phyloP scores from a whole-genome alignment of 2,888 invertebrate species.

The Eretmocerus hayati region DNA sequence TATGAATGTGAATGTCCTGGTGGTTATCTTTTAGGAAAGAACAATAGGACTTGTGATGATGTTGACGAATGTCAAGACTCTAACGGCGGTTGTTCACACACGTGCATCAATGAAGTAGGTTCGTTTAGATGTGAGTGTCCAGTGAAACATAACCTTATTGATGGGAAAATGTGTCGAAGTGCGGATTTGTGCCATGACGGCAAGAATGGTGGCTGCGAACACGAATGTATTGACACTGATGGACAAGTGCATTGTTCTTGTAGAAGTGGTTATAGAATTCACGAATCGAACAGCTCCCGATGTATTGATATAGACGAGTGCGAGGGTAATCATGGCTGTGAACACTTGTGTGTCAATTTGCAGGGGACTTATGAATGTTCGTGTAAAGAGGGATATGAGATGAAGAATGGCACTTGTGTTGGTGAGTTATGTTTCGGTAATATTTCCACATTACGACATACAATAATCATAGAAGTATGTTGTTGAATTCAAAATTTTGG shows the following conservation, averaged over 20 bases:
- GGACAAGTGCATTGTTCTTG: conserved; percentile 34
- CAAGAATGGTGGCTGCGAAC: conserved; percentile 53
- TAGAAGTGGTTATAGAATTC: conserved; percentile 44
- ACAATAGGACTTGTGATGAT: conserved; percentile 35
- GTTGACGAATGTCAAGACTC: conserved; percentile 52
- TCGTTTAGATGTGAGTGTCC: conserved; percentile 54
- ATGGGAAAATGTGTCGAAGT: conserved; percentile 35
- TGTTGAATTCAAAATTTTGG: too few relatives aligned
- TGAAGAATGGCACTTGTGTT: conserved; percentile 32
- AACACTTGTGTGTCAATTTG: conserved; percentile 48
- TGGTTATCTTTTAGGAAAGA: conserved; percentile 47
- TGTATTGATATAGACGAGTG: conserved; percentile 49
- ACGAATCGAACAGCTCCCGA: conserved; percentile 25
- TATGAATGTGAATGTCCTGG: conserved; percentile 52
- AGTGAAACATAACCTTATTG: conserved; percentile 47
- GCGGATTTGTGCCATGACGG: conserved; percentile 51
- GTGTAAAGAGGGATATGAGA: conserved; percentile 34
- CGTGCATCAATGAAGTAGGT: conserved; percentile 54
- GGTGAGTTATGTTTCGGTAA: conserved; percentile 30
- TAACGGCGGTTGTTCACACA: conserved; percentile 52
- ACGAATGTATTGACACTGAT: conserved; percentile 51
- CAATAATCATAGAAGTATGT: too few relatives aligned
- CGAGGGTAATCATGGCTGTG: conserved; percentile 40
- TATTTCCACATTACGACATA: neutral
- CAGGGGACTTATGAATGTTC: conserved; percentile 46